phyloP scores from a whole-genome alignment of 1,140 invertebrate genomes.

The Bombus superbus region DNA sequence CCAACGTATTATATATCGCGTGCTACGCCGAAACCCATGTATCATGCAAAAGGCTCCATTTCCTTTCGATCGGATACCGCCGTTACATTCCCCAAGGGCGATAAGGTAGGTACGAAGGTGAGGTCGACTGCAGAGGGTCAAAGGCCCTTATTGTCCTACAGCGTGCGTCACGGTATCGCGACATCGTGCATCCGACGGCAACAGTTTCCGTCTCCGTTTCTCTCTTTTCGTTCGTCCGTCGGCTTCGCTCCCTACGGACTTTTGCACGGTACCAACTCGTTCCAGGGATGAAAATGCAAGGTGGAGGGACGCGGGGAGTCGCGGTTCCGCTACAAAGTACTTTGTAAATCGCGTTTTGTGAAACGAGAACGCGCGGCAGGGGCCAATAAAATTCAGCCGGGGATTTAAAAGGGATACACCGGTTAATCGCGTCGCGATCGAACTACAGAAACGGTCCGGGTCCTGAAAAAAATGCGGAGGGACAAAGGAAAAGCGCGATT shows the following conservation, averaged over 20 bases:
- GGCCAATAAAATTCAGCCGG: conserved; percentile 38
- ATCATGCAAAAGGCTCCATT: conserved; percentile 40
- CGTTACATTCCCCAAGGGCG: conserved; percentile 15
- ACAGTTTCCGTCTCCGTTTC: not conserved
- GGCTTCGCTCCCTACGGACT: conserved; percentile 31
- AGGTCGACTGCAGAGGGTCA: conserved; percentile 25
- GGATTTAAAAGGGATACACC: not conserved
- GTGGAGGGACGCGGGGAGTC: not conserved
- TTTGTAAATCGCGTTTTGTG: conserved; percentile 45
- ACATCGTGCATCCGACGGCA: conserved; percentile 33
- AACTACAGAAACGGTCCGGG: conserved; percentile 21
- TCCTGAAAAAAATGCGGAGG: not conserved
- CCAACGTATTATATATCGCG: conserved; percentile 6
- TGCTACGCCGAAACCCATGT: conserved; percentile 9
- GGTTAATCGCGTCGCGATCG: conserved; percentile 22
- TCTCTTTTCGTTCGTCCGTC: conserved; percentile 18
- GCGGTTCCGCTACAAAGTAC: not conserved
- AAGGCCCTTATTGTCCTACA: conserved; percentile 27
- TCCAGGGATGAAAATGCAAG: not conserved
- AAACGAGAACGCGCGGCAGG: conserved; percentile 32
- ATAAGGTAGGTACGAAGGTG: conserved; percentile 38
- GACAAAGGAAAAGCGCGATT: conserved; percentile 1
- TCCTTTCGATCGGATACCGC: conserved; percentile 34
- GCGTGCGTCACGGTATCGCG: conserved; percentile 43
- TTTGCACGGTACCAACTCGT: conserved; percentile 2